A percentile compares a stretch with the other conserved stretches of the same genome.
Evolutionary conservation across 2,797 vertebrate species (phyloP).

Genomic region (Sebastiscus tertius): DNA sequence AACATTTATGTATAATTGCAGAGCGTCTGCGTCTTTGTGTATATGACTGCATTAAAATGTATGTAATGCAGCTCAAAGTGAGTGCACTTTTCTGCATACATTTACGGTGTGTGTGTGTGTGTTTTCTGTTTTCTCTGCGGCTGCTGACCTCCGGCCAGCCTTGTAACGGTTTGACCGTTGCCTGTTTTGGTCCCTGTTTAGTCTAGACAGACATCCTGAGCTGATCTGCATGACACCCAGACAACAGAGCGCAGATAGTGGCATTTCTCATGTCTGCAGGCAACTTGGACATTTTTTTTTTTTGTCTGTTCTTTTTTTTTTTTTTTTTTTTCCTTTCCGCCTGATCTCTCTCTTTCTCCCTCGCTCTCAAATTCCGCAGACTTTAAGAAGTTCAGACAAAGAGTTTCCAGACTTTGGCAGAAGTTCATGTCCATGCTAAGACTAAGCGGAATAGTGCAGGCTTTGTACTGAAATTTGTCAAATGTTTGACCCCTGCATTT

Average conservation of each 20-base stretch:
- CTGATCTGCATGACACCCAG: conserved; percentile 79
- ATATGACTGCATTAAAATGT: conserved; percentile 25
- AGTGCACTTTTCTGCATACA: conserved; percentile 3
- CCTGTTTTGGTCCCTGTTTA: conserved; percentile 78
- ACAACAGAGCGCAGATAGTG: conserved; percentile 78
- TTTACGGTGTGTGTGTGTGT: conserved; percentile 24
- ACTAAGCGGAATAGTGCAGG: conserved; percentile 78
- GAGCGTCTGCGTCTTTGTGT: conserved; percentile 22
- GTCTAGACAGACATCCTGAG: conserved; percentile 83
- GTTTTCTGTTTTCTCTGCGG: conserved; percentile 46
- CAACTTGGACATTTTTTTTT: conserved; percentile 68
- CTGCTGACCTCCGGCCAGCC: conserved; percentile 71
- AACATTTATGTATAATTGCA: conserved; percentile 58
- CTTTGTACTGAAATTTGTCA: conserved; percentile 81
- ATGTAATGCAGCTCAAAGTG: conserved; percentile 23
- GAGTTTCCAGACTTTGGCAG: conserved; percentile 82
- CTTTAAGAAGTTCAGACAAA: conserved; percentile 77
- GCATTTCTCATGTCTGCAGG: conserved; percentile 80
- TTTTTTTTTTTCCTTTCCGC: conserved; percentile 17
- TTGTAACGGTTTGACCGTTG: conserved; percentile 67
- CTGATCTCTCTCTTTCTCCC: conserved; percentile 54
- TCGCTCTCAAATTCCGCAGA: conserved; percentile 73
- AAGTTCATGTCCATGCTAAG: conserved; percentile 71
- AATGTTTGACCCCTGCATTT: conserved; percentile 78
- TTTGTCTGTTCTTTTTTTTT: conserved; percentile 15